Conservation (phyloP, 2,888 invertebrate genomes). For the Rhingia rostrata region DNA sequence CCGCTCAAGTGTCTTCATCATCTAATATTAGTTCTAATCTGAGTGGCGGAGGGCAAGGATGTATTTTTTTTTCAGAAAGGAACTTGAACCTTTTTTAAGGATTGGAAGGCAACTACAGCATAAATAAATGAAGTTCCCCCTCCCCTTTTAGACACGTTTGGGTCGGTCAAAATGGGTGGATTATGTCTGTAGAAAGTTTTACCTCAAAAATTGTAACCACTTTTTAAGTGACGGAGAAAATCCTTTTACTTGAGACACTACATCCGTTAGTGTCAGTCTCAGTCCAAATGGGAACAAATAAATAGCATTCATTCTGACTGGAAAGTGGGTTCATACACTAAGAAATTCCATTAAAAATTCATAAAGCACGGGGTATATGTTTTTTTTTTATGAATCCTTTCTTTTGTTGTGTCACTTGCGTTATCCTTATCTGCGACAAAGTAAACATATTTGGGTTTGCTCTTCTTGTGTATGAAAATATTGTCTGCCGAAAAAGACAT, state of each 20-base stretch:
- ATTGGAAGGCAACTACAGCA: slow-evolving; percentile 14
- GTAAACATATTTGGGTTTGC: slow-evolving; percentile 18
- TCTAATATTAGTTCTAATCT: slow-evolving; percentile 7
- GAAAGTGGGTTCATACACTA: slow-evolving; percentile 12
- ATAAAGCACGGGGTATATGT: slow-evolving; percentile 34
- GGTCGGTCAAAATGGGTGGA: neutral
- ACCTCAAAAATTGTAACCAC: slow-evolving; percentile 41
- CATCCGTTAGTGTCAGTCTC: slow-evolving; percentile 47
- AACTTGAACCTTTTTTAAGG: neutral
- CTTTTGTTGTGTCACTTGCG: slow-evolving; percentile 28
- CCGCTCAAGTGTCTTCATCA: slow-evolving; percentile 38
- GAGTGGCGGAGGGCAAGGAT: slow-evolving; percentile 13
- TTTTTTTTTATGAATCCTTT: slow-evolving; percentile 7
- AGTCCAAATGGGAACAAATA: slow-evolving; percentile 21
- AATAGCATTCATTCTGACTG: too few species aligned
- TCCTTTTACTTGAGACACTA: slow-evolving; percentile 50
- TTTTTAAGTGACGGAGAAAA: slow-evolving; percentile 49
- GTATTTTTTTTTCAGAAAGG: slow-evolving; percentile 11
- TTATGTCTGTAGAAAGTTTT: slow-evolving; percentile 19
- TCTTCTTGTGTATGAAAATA: slow-evolving; percentile 11
- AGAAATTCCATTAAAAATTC: slow-evolving; percentile 55
- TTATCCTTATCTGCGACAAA: slow-evolving; percentile 25
- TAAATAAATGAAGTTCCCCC: slow-evolving; percentile 47
- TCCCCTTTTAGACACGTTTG: slow-evolving; percentile 39
- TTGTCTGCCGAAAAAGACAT: slow-evolving; percentile 15